Evolutionary conservation across 2,888 invertebrate species (phyloP), one percentile per base, ranked within the genome.

Genomic region (Eupithecia inturbata): DNA sequence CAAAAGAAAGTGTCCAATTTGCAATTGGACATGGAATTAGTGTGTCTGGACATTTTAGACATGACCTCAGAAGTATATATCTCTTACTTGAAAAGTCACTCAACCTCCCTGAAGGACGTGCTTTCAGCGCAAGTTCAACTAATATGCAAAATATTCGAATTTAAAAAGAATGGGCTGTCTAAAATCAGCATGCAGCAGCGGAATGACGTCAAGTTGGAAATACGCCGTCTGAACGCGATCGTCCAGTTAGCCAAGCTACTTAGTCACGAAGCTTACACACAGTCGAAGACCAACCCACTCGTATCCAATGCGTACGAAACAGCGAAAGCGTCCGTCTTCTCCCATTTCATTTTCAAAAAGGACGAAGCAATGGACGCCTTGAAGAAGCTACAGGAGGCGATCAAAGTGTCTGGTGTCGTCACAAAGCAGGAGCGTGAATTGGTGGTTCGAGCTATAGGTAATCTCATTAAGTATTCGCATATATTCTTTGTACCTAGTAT

Each of bases 361-460:
- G 75, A 83, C 0, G 74, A 76, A 22, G 84, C 88, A 19, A 53
- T 86, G 14, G 74, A 76, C 26, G 77, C 84, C 2, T 77, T 93
- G 0, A 82, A 83, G 67, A 66, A 67, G n/a, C 74, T 93, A 7
- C 82, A 91, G 76, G 64, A 83, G 4, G 76, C 41, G 6, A 77
- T 91, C 2, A 89, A 91, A 45, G 75, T 87, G 2, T 84, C 78
- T 19, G 85, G 82, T 2, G 78, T 87, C 9, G 77, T 88, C 4
- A 79, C 80, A 7, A 87, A 83, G 76, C 79, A 82, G 71, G 96
- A 96, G 83, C 89, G 94, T 57, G 82, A 86, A 28, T 84, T 95
- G 88, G 95, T 97, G 67, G 92, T 96, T 0, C 82, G 85, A 81
- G 96, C 96, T 0, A 92, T 96, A 31, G 63, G 63, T 64, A 62